A percentile compares a stretch with the other conserved stretches of the same genome.
Evolutionary conservation across 1,140 invertebrate genomes (phyloP).

Genomic region (Neotoxoptera formosana): DNA sequence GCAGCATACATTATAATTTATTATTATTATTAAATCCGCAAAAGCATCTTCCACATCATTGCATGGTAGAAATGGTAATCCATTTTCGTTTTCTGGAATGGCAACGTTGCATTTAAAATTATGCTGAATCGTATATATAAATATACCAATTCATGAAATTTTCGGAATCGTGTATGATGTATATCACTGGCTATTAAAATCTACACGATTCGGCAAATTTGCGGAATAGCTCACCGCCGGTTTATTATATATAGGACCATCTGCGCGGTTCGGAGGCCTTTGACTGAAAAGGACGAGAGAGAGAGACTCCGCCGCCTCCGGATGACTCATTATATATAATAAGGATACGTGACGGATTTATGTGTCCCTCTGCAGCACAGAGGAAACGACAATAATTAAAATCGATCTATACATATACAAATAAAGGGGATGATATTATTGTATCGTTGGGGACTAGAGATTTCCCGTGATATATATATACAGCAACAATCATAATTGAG

Average conservation of each 20-base stretch:
- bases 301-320: background rate
- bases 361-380: background rate
- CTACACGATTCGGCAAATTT: too few species aligned
- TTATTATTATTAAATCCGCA: too few species aligned
- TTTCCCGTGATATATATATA: background rate
- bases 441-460: background rate
- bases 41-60: too few species aligned
- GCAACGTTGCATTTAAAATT: too few species aligned
- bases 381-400: constrained; percentile 35
- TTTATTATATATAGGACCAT: background rate
- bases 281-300: background rate
- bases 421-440: background rate
- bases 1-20: too few species aligned
- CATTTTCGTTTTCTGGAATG: too few species aligned
- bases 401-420: constrained; percentile 11
- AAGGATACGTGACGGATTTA: constrained; percentile 7
- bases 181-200: too few species aligned
- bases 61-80: too few species aligned
- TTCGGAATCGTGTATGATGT: too few species aligned
- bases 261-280: background rate
- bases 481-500: constrained; percentile 5
- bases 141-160: too few species aligned
- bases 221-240: too few species aligned
- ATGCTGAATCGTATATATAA: too few species aligned
- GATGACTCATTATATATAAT: constrained; percentile 25